Evolutionary conservation across 92 coral and sea anemone species (phyloP).

Genomic region (Muricea muricata): DNA sequence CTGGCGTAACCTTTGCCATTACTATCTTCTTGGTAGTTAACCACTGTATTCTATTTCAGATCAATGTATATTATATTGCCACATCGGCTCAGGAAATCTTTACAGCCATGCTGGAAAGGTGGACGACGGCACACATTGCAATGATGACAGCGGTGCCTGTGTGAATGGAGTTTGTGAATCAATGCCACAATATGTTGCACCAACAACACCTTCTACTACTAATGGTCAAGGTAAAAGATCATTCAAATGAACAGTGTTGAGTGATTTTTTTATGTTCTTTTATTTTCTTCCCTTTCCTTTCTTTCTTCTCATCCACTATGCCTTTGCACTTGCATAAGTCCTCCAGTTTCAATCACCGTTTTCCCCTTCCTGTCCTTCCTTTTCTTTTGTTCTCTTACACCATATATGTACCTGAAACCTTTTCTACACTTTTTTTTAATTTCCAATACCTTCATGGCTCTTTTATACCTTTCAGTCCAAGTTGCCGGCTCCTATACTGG

Average conservation of each 20-base stretch:
- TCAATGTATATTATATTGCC: constrained; percentile 27
- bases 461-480: background rate
- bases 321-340: too few species aligned
- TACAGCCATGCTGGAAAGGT: background rate
- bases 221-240: background rate
- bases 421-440: background rate
- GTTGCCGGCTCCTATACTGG: background rate
- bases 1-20: too few species aligned
- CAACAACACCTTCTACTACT: constrained; percentile 9
- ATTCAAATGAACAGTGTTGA: too few species aligned
- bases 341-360: too few species aligned
- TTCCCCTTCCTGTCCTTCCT: too few species aligned
- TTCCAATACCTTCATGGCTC: too few species aligned
- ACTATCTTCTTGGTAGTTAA: background rate
- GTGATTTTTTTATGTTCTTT: too few species aligned
- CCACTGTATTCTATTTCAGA: background rate
- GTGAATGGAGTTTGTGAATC: constrained; percentile 1
- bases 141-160: constrained; percentile 31
- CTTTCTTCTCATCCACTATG: too few species aligned
- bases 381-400: too few species aligned
- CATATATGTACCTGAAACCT: too few species aligned
- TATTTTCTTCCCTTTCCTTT: too few species aligned
- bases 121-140: constrained; percentile 40
- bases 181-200: constrained; percentile 16
- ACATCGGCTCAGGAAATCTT: background rate